Percentiles rank a stretch among this genome's conserved stretches.
phyloP scores from a whole-genome alignment of 2,888 invertebrate species.

The Seira musarum region DNA sequence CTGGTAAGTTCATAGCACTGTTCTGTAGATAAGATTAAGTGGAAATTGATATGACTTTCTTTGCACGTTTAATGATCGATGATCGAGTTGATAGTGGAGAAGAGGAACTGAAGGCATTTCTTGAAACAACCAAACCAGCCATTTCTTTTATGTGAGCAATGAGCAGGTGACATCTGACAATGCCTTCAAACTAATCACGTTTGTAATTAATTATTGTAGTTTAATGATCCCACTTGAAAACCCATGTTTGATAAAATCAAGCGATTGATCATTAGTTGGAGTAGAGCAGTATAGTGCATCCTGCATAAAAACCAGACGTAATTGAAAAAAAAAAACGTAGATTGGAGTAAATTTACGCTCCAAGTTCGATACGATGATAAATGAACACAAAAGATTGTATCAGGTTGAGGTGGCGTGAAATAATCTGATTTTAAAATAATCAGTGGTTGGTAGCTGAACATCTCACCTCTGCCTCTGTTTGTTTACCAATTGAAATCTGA shows the following conservation, averaged over 20 bases:
- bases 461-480: too few relatives aligned
- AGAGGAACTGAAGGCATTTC: background rate
- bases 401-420: background rate
- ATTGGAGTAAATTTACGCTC: background rate
- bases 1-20: background rate
- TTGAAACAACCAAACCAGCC: background rate
- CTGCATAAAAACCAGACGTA: background rate
- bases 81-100: background rate
- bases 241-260: conserved; percentile 7
- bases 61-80: conserved; percentile 47
- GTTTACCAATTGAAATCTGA: too few relatives aligned
- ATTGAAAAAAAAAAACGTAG: background rate
- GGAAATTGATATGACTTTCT: conserved; percentile 48
- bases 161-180: conserved; percentile 37
- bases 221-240: conserved; percentile 13
- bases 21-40: conserved; percentile 25
- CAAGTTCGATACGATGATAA: background rate
- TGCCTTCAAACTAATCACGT: conserved; percentile 36
- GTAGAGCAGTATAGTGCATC: too few relatives aligned
- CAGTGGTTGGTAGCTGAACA: background rate
- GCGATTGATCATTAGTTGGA: background rate
- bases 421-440: background rate
- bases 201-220: conserved; percentile 34
- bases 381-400: background rate
- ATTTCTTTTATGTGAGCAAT: background rate